A percentile compares a stretch with the other conserved stretches of the same genome.
Evolutionary conservation across 2,888 invertebrate species (phyloP).

Genomic region (Drosophila lacicola): DNA sequence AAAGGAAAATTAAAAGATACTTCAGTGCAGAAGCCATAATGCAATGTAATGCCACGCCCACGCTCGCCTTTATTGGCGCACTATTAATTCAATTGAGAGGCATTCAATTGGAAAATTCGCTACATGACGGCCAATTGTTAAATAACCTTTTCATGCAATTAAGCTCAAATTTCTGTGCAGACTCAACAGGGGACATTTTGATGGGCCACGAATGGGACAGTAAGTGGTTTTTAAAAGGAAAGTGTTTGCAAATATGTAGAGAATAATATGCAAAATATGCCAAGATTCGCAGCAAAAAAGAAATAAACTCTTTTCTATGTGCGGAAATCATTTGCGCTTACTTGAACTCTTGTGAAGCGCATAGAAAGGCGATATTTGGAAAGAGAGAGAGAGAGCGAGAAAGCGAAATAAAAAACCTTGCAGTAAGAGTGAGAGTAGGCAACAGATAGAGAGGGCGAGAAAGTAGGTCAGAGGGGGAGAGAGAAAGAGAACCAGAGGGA

Average conservation of each 20-base stretch:
- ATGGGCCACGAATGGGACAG: not conserved
- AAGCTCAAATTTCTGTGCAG: slow-evolving; percentile 9
- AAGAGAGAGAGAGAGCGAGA: too few species aligned
- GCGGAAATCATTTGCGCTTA: too few species aligned
- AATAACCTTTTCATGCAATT: slow-evolving; percentile 41
- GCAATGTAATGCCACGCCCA: slow-evolving; percentile 37
- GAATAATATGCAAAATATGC: not conserved
- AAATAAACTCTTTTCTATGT: too few species aligned
- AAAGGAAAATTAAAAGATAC: slow-evolving; percentile 9
- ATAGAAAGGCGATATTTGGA: slow-evolving; percentile 3
- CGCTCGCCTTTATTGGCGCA: slow-evolving; percentile 36
- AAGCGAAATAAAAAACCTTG: too few species aligned
- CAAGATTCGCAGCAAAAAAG: too few species aligned
- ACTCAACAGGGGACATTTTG: slow-evolving; percentile 10
- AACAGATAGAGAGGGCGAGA: too few species aligned
- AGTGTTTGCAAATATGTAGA: not conserved
- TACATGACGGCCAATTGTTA: slow-evolving; percentile 36
- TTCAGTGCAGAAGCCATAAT: slow-evolving; percentile 18
- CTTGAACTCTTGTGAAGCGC: not conserved
- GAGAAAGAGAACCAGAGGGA: too few species aligned
- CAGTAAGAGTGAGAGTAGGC: too few species aligned
- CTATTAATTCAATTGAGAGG: slow-evolving; percentile 58
- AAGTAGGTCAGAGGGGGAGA: too few species aligned
- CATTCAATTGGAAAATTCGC: slow-evolving; percentile 60
- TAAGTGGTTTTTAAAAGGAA: not conserved